Evolutionary conservation across 2,797 vertebrate genomes (phyloP), one percentile per base, ranked within the genome.

Genomic region (Enteromius trimaculatus): DNA sequence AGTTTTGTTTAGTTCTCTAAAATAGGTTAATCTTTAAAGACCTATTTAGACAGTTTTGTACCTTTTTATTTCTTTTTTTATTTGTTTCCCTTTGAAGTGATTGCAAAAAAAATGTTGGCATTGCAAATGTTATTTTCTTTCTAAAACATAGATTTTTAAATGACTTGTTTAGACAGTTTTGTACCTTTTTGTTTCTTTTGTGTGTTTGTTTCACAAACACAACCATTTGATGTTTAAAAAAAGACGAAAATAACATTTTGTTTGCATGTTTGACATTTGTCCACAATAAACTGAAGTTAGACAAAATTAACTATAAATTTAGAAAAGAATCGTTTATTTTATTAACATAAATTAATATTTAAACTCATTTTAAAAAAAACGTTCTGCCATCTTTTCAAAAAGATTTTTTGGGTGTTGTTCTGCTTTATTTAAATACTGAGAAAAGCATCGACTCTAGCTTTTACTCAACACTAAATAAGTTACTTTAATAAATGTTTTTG

Each of bases 381-480:
- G 11, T 58, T 23, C 55, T 60, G 55, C 55, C 11, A 23, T 60
- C 10, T 26, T 55, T 55, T 55, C n/a, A 58, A 58, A n/a, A n/a
- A 23, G 9, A 1, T 64, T 16, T 26, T 62, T 16, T 26, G 64
- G 3, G 19, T n/a, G 65, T n/a, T 39, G 19, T 0, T 29, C n/a
- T 60, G 53, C 53, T 77, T 77, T 77, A 64, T 64, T 64, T 47
- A 62, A 53, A 37, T 16, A 47, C 19, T 26, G 23, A 44, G 19
- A 75, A 37, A 75, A 16, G 19, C 19, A 1, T 53, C 4, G 49
- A 53, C 49, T 19, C 70, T 58, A 55, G 39, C 37, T 80, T 80
- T 47, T 81, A 64, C 47, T 80, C 71, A 78, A 70, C 37, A 49
- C 65, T 79, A 34, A 62, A 71, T 10, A 68, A 72, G 42, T 86